Base-by-base conservation (phyloP, 1,140 invertebrate species). In the Plutomurus gul region DNA sequence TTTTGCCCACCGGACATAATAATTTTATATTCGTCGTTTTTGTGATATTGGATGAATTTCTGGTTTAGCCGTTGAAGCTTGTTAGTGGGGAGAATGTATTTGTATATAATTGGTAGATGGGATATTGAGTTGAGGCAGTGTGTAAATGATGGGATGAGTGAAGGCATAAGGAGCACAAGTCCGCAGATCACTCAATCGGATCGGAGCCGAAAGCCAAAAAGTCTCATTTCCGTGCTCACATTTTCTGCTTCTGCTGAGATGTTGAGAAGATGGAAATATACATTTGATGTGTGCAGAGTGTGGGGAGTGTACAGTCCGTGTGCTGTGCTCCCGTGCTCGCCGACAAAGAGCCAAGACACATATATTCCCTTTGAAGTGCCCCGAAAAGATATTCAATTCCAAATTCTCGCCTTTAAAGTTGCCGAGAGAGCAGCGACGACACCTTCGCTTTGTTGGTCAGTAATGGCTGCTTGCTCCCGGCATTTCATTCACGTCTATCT, bases 131-230 rank as follows among this genome's bases (percentile, higher is more conserved):
- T 65, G 30, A 65, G 30, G 30, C 36, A 33, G 36, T 65, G 56
- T 30, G 36, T 65, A 30, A 27, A 65, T 65, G 56, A 65, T 43
- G 39, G n/a, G 39, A 43, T 43, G 56, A 65, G 56, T 33, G 25
- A n/a, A 30, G 36, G 56, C n/a, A 43, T 13, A 43, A n/a, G 39
- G 27, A 65, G 56, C n/a, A n/a, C n/a, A 65, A 25, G 56, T 65
- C 56, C 56, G 36, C 56, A 65, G 56, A 65, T 65, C 56, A 65
- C 56, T 65, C 56, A 65, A 65, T 65, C 56, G 56, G 56, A 65
- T 65, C 56, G 13, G 56, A 65, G 56, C 56, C 56, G 56, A 65
- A 65, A 65, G 56, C 56, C 56, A 65, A 65, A 65, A 65, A 65
- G n/a, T 27, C 56, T 27, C 25, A 33, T 65, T 65, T 27, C 27